These are phyloP conservation scores for Chalcosyrphus nemorum DNA, from an alignment of 2,888 invertebrate species.

Conservation along the genomic window DNA sequence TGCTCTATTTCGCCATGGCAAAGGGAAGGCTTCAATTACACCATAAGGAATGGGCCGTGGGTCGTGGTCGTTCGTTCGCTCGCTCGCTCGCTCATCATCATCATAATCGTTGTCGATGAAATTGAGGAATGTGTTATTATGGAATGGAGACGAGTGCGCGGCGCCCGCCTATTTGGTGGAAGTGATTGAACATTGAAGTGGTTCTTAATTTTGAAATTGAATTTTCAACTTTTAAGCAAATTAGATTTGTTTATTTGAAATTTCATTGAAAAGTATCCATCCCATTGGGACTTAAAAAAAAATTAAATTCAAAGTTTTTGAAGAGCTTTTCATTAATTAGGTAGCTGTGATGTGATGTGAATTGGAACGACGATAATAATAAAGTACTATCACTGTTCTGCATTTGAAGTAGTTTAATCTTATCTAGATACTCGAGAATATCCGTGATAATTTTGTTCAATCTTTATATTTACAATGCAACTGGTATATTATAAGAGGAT, in stretches of 20 bases:
- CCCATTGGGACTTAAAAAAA: background rate
- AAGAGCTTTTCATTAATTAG: slow-evolving; percentile 38
- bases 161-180: background rate
- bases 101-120: background rate
- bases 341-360: slow-evolving; percentile 3
- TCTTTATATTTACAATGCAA: too few relatives aligned
- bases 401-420: too few relatives aligned
- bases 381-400: background rate
- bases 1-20: background rate
- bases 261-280: slow-evolving; percentile 40
- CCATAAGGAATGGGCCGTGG: background rate
- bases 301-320: slow-evolving; percentile 12
- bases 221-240: slow-evolving; percentile 51
- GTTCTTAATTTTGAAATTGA: slow-evolving; percentile 52
- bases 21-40: slow-evolving; percentile 8
- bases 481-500: too few relatives aligned
- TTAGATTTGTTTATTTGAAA: slow-evolving; percentile 53
- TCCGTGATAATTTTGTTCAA: too few relatives aligned
- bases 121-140: slow-evolving; percentile 43
- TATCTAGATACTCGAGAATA: too few relatives aligned
- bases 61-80: background rate
- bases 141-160: too few relatives aligned
- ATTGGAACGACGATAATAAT: slow-evolving; percentile 7
- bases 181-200: slow-evolving; percentile 62
- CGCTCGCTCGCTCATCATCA: too few relatives aligned